Base-by-base conservation (phyloP, 2,797 vertebrate genomes). In the Taeniopygia guttata region DNA sequence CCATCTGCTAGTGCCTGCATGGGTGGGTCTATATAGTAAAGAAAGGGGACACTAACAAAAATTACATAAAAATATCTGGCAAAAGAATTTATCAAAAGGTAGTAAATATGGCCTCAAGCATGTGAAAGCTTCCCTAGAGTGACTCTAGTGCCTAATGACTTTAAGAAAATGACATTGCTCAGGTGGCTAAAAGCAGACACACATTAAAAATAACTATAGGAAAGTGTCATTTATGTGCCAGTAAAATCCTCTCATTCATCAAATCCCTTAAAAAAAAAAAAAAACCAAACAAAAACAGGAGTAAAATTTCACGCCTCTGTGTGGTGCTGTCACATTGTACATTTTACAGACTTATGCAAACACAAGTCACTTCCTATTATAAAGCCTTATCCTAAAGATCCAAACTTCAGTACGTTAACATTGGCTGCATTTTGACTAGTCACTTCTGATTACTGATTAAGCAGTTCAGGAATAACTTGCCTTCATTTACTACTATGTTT, bases 281-380 rank as follows among this genome's bases (percentile, higher is more conserved):
- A 67, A n/a, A n/a, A n/a, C n/a, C n/a, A n/a, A n/a, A n/a, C n/a
- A n/a, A n/a, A 70, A 40, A 6, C 16, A 56, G 21, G 43, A 95
- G 17, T 76, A 85, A 89, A 89, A n/a, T 67, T 79, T 92, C 52
- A 91, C 1, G 46, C 87, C 84, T 95, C 94, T 95, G 25, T 93
- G 89, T 94, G 95, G 94, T 95, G 84, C 84, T 93, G 73, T 94
- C 93, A 95, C 75, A 84, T 89, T 89, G 82, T 87, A 34, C n/a
- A 89, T 93, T 89, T 87, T 62, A 66, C n/a, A 78, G 58, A 91
- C 58, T 82, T 77, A 72, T 8, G 58, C 56, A 77, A 73, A 78
- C 9, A 49, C 46, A 90, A 89, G 20, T 85, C 15, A 80, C 17
- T 93, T 78, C 32, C 64, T 84, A 34, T 51, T 73, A 55, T 46